Evolutionary conservation across 2,888 invertebrate genomes (phyloP).

Genomic region (Sisyra terminalis): DNA sequence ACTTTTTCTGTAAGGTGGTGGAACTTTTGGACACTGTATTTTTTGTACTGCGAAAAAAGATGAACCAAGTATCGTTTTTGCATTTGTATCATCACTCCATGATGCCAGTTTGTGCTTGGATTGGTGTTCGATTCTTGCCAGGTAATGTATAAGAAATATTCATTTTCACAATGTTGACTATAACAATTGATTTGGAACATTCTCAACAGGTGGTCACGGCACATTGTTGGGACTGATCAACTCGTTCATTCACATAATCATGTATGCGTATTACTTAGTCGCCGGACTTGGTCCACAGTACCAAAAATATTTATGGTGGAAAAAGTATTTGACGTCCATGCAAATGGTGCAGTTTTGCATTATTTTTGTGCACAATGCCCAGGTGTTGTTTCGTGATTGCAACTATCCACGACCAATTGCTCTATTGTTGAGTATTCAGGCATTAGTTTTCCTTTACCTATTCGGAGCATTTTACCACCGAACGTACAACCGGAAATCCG

Average conservation of each 20-base stretch:
- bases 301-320: conserved; percentile 87
- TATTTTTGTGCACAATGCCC: conserved; percentile 53
- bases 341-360: conserved; percentile 79
- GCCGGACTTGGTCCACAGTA: conserved; percentile 77
- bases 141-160: conserved; percentile 32
- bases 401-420: conserved; percentile 54
- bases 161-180: too few relatives aligned
- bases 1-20: conserved; percentile 34
- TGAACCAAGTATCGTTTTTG: conserved; percentile 45
- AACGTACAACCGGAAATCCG: conserved; percentile 34
- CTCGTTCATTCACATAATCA: conserved; percentile 86
- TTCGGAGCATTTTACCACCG: conserved; percentile 60
- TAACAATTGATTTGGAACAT: too few relatives aligned
- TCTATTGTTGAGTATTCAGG: conserved; percentile 44
- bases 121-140: conserved; percentile 33
- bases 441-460: conserved; percentile 56
- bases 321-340: conserved; percentile 76
- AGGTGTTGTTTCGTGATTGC: conserved; percentile 43
- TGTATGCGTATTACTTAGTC: conserved; percentile 85
- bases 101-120: conserved; percentile 38
- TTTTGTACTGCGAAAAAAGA: conserved; percentile 50
- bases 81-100: conserved; percentile 50
- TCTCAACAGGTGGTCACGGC: conserved; percentile 62
- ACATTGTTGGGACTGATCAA: conserved; percentile 69
- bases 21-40: conserved; percentile 41